These are phyloP conservation scores for Spilarctia lutea DNA, from an alignment of 2,888 invertebrate genomes.

Conservation along the genomic window DNA sequence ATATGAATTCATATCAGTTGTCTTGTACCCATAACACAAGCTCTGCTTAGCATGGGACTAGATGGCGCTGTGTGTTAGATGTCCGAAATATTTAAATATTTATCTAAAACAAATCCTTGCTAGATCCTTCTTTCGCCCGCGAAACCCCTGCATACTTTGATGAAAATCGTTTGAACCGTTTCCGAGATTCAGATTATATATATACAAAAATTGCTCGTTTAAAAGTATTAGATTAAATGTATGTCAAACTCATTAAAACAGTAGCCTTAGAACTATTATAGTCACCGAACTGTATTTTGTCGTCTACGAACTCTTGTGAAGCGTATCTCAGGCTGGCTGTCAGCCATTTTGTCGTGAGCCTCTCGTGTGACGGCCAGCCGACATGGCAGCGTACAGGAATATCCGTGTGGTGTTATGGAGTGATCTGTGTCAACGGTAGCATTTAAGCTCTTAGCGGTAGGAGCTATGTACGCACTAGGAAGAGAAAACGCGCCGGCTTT, in stretches of 20 bases:
- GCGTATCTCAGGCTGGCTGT: constrained; percentile 15
- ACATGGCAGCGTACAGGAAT: constrained; percentile 29
- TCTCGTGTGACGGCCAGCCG: constrained; percentile 17
- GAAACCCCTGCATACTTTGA: no score
- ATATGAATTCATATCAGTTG: no score
- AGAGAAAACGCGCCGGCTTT: constrained; percentile 5
- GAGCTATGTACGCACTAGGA: constrained; percentile 49
- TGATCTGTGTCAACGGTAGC: constrained; percentile 29
- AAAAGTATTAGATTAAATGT: background rate
- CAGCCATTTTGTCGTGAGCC: constrained; percentile 20
- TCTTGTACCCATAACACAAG: no score
- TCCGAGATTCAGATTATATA: no score
- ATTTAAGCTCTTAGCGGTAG: constrained; percentile 62
- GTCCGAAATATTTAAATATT: no score
- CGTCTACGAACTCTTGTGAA: background rate
- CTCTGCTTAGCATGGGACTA: no score
- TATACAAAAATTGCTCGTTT: no score
- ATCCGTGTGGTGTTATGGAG: constrained; percentile 47
- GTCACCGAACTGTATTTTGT: constrained; percentile 1
- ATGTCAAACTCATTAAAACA: background rate
- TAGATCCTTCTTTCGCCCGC: no score
- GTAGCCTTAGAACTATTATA: background rate
- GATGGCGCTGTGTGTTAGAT: no score
- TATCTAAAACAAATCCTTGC: no score
- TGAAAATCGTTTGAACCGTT: no score